phyloP scores from a whole-genome alignment of 2,888 invertebrate genomes.

The Homarus gammarus region DNA sequence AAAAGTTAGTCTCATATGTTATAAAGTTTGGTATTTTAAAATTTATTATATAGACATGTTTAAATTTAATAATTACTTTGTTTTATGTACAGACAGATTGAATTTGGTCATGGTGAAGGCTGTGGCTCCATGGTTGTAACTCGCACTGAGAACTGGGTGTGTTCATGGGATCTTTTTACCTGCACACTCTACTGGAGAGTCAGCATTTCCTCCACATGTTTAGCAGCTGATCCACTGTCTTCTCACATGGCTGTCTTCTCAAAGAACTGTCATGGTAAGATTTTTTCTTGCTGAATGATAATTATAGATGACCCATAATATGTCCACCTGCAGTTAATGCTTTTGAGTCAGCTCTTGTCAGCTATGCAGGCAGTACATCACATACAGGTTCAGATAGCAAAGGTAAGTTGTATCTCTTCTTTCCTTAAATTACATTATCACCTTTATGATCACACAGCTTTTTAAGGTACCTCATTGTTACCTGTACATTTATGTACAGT shows the following conservation, averaged over 20 bases:
- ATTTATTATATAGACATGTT: neutral
- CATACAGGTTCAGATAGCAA: no score
- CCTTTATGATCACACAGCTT: no score
- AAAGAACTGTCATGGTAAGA: slow-evolving; percentile 36
- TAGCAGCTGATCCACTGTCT: slow-evolving; percentile 82
- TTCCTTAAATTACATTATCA: no score
- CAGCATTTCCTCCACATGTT: slow-evolving; percentile 80
- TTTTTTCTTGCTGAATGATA: neutral
- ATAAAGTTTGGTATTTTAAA: neutral
- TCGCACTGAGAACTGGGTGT: slow-evolving; percentile 82
- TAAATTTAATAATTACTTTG: neutral
- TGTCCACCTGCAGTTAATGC: no score
- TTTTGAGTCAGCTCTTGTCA: no score
- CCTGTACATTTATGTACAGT: no score
- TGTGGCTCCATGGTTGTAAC: slow-evolving; percentile 83
- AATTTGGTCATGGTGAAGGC: slow-evolving; percentile 83
- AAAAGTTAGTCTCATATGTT: neutral
- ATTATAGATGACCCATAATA: neutral
- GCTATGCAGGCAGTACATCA: no score
- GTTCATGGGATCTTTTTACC: slow-evolving; percentile 87
- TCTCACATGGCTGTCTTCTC: slow-evolving; percentile 65
- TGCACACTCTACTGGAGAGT: slow-evolving; percentile 87
- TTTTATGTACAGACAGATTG: slow-evolving; percentile 79
- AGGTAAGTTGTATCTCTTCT: no score
- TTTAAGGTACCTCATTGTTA: no score